Evolutionary conservation across 2,797 vertebrate species (phyloP).

Genomic region (Cyprinella venusta): DNA sequence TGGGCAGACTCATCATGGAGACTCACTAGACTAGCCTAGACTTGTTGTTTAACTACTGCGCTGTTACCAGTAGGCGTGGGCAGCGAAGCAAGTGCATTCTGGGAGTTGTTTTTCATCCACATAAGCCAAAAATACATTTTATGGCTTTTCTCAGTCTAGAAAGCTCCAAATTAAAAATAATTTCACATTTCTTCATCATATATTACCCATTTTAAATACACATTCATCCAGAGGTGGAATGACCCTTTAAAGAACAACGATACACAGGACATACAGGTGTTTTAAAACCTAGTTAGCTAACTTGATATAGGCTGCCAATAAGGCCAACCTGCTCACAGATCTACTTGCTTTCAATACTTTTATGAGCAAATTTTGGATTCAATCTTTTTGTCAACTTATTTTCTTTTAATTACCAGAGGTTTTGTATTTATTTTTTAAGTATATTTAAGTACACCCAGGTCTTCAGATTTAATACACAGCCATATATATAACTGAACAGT

Average conservation of each 20-base stretch:
- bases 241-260: background rate
- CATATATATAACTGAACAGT: background rate
- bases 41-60: no score
- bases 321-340: background rate
- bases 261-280: background rate
- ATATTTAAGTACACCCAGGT: background rate
- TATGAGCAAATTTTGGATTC: background rate
- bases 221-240: no score
- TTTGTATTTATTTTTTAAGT: background rate
- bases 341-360: background rate
- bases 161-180: no score
- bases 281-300: background rate
- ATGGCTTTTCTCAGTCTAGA: no score
- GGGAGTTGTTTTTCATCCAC: no score
- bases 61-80: no score
- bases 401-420: background rate
- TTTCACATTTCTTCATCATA: no score
- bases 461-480: constrained; percentile 5
- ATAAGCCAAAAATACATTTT: no score
- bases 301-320: background rate
- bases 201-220: no score
- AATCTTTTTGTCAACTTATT: background rate
- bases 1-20: no score
- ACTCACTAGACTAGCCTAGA: no score
- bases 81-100: no score